Evolutionary conservation across 2,797 vertebrate species (phyloP), one percentile per base, ranked within the genome.

Genomic region (Echeneis naucrates): DNA sequence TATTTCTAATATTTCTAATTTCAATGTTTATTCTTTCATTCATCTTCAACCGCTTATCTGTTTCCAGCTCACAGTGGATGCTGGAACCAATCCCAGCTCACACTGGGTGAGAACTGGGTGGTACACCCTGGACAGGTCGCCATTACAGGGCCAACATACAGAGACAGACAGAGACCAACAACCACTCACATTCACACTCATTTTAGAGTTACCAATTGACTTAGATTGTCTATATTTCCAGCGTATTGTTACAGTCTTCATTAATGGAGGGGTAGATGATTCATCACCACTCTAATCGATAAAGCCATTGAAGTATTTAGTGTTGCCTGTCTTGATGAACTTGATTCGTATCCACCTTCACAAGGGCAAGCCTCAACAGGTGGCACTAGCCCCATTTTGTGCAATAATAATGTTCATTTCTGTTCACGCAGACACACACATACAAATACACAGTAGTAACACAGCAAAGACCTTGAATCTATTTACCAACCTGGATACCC

Each of bases 381-480:
- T 59, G 3, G 17, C 4, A 62, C 16, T 30, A 51, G 13, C 19
- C 37, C 42, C 23, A 33, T 23, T 30, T 13, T 11, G 2, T 19
- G 42, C 27, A 26, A 44, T 2, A 19, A 17, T 2, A 21, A 65
- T 58, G 48, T 33, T 60, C 27, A 42, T 27, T 19, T 13, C 3
- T 7, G 1, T 37, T 17, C n/a, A n/a, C n/a, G n/a, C n/a, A n/a
- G n/a, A n/a, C n/a, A n/a, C n/a, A n/a, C n/a, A n/a, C 17, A 33
- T 13, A 47, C 37, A 58, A 26, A 54, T 24, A 37, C 50, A 51
- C 23, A 80, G 14, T 12, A 21, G 4, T 35, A 11, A 12, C n/a
- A n/a, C 75, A 64, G 60, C 21, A 63, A 44, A 38, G 88, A 92
- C 94, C 93, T 94, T 95, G 94, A 92, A 88, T 77, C 42, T 90